These are phyloP conservation scores for Rhagonycha fulva DNA, from an alignment of 2,888 invertebrate genomes.

Conservation along the genomic window DNA sequence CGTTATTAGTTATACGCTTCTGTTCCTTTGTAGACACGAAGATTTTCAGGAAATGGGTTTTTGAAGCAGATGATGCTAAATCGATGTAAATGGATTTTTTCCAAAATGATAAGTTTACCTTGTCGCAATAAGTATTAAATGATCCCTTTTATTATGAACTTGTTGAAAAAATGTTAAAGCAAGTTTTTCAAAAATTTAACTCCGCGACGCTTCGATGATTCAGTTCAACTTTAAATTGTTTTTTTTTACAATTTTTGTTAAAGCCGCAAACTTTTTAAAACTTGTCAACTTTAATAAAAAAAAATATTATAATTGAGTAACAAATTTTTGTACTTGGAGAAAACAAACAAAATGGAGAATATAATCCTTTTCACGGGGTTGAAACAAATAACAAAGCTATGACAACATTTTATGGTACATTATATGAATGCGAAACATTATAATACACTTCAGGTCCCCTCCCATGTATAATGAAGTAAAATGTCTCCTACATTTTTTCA, in stretches of 20 bases:
- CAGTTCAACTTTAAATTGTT: not conserved
- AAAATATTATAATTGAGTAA: constrained; percentile 13
- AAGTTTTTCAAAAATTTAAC: not conserved
- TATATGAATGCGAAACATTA: constrained; percentile 16
- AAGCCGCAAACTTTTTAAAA: constrained; percentile 8
- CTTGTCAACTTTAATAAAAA: constrained; percentile 25
- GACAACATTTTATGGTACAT: constrained; percentile 25
- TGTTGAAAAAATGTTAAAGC: not conserved
- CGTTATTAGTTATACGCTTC: constrained; percentile 13
- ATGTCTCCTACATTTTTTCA: constrained; percentile 13
- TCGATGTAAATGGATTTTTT: constrained; percentile 10
- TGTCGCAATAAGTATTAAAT: constrained; percentile 3
- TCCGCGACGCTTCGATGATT: not conserved
- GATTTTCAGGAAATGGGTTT: constrained; percentile 6
- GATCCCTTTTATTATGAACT: not conserved
- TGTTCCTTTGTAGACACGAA: constrained; percentile 4
- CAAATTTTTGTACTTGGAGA: constrained; percentile 9
- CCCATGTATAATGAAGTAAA: constrained; percentile 21
- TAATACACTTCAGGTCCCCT: constrained; percentile 13
- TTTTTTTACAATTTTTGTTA: not conserved
- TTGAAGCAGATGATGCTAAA: constrained; percentile 2
- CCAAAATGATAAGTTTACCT: constrained; percentile 1
- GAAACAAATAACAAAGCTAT: constrained; percentile 21
- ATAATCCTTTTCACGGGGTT: constrained; percentile 15
- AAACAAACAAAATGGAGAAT: constrained; percentile 16